Base-by-base conservation (phyloP, 1,140 invertebrate species). In the Zaprionus ornatus region DNA sequence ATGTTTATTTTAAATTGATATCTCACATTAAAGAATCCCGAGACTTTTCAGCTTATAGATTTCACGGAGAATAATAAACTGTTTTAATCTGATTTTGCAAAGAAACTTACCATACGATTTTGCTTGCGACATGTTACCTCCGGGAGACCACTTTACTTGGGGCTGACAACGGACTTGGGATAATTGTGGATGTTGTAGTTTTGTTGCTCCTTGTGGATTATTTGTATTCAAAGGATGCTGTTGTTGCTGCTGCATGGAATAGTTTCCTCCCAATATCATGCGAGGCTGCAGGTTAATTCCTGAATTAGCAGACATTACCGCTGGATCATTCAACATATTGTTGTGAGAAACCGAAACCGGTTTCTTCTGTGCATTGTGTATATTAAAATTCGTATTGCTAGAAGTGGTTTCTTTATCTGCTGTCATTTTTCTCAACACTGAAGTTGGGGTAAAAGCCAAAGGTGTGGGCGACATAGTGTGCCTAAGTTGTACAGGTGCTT, bases 351-450 rank as follows among this genome's bases (percentile, higher is more conserved):
- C 48, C 29, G 62, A 15, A 45, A 17, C 4, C 4, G 93, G 94
- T 57, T 19, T 19, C 19, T 93, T 93, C 9, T 32, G 29, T 35
- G 93, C 92, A 19, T 94, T 77, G 15, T 71, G 57, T 19, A 12
- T 64, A 27, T 27, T 79, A 21, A 67, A 81, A 93, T 84, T 63
- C 40, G 48, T 45, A 76, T 68, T 92, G 92, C 35, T 92, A 82
- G 63, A 60, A 42, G 60, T 60, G 32, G 79, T 54, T 77, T 97
- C 96, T 92, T 97, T 97, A 79, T 98, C 97, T 21, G 97, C 97
- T 45, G 97, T 98, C 97, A 98, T 98, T 93, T 98, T 99, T 32
- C 97, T 95, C 83, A 99, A 94, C 37, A 98, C 96, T 50, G 97
- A 98, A 9, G 97, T 98, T 52, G 97, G 97, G 3, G 97, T 98